Evolutionary conservation across 1,140 invertebrate genomes (phyloP), one percentile per base, ranked within the genome.

Genomic region (Apis florea): DNA sequence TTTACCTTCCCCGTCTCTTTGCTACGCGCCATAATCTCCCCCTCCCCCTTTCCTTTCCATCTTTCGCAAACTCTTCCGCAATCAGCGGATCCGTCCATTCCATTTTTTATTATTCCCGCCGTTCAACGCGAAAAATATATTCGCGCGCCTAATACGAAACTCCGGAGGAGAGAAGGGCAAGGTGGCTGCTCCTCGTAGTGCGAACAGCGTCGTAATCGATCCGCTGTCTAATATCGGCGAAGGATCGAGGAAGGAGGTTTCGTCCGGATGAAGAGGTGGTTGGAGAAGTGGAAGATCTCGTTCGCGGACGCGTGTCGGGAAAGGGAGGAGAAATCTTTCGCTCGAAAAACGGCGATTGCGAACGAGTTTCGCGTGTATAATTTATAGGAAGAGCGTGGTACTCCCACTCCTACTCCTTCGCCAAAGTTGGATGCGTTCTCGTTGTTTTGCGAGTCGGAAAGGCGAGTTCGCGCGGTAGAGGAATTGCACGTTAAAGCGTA

Each of bases 201-300:
- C n/a, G n/a, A n/a, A n/a, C n/a, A n/a, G n/a, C n/a, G n/a, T n/a
- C n/a, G n/a, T n/a, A n/a, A n/a, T n/a, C n/a, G n/a, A n/a, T n/a
- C n/a, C n/a, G n/a, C n/a, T n/a, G n/a, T n/a, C n/a, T n/a, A n/a
- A n/a, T n/a, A n/a, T n/a, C n/a, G n/a, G n/a, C n/a, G n/a, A n/a
- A n/a, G n/a, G n/a, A n/a, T n/a, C n/a, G n/a, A n/a, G n/a, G n/a
- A n/a, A n/a, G n/a, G n/a, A n/a, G n/a, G n/a, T n/a, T n/a, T n/a
- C n/a, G n/a, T n/a, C n/a, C n/a, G n/a, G n/a, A n/a, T n/a, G n/a
- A n/a, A n/a, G n/a, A n/a, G n/a, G n/a, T n/a, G n/a, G n/a, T n/a
- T 68, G 59, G 75, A 74, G 67, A 69, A 82, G 84, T 82, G 82
- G 85, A 76, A 87, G 84, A 86, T 87, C 85, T 86, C 85, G 82